phyloP scores from a whole-genome alignment of 2,113 vertebrate genomes.

The Myanophis thanlyinensis region DNA sequence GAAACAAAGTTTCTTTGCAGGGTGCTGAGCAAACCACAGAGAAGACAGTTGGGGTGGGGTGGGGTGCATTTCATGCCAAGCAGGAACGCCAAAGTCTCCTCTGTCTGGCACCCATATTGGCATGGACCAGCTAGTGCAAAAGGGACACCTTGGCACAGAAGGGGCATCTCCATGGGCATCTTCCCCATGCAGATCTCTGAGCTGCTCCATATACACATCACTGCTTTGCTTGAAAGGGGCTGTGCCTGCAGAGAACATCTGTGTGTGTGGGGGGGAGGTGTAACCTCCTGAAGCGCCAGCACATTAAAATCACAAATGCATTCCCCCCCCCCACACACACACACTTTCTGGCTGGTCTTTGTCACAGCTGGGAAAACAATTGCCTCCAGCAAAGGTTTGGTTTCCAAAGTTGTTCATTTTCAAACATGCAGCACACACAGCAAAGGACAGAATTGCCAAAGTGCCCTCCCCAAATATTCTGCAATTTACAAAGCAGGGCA shows the following conservation, averaged over 20 bases:
- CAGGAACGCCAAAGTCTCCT: neutral
- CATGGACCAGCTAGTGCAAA: neutral
- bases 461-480: neutral
- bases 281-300: neutral
- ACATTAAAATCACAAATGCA: neutral
- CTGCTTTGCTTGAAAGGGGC: neutral
- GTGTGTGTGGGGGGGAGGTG: no score
- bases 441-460: neutral
- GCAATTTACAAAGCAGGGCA: neutral
- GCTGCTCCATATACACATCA: rapidly evolving
- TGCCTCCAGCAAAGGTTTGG: neutral
- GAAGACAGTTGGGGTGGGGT: neutral
- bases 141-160: neutral
- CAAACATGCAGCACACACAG: neutral
- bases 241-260: no score
- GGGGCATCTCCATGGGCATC: neutral
- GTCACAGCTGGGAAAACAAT: neutral
- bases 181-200: neutral
- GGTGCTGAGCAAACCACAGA: neutral
- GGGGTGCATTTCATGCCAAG: neutral
- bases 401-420: neutral
- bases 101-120: neutral
- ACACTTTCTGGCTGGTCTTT: neutral
- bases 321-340: neutral
- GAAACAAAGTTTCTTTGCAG: neutral